Evolutionary conservation across 2,113 vertebrate genomes (phyloP), one percentile per base, ranked within the genome.

Genomic region (Cisticola juncidis): DNA sequence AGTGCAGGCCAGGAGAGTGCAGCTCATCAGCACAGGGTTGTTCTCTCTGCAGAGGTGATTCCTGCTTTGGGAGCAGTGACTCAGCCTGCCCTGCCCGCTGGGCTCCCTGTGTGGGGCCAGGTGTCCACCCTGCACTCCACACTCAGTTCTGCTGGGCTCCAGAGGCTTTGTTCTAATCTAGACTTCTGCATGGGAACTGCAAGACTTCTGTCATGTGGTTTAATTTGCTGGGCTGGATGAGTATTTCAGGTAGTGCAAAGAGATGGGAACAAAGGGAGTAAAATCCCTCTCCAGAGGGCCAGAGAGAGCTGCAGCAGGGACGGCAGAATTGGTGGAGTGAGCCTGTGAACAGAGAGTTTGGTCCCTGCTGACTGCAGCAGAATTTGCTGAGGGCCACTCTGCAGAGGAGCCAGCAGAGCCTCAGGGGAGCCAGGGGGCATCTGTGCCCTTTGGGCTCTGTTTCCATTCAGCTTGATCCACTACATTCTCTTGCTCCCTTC

Each of bases 1-100:
- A 76, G 86, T 53, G 69, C 45, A 53, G 95, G 82, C 91, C 86
- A 80, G 87, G 69, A 68, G 58, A 84, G 60, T 48, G 31, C 44
- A 57, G 33, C 69, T 82, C 79, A 61, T 62, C 84, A 87, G 82
- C 73, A 45, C 74, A 53, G 29, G 9, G 16, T 50, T 76, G 40
- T 51, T 88, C 13, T 54, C 62, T 65, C 17, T 65, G 69, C 44
- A 84, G 42, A 71, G 79, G 76, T 51, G 72, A 88, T 86, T 89
- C 68, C 74, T 66, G 89, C 71, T 80, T 25, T 4, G 2, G 62
- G 51, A 85, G 72, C 56, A 35, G 11, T 3, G 14, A 15, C 58
- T 85, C n/a, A 17, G 40, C 42, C 86, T 86, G 76, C 64, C 62
- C 64, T 64, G 58, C 38, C 61, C 50, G 65, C 56, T 78, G n/a